A percentile compares a stretch with the other conserved stretches of the same genome.
These are phyloP conservation scores for Erynnis tages DNA, from an alignment of 2,888 invertebrate genomes.

Conservation along the genomic window DNA sequence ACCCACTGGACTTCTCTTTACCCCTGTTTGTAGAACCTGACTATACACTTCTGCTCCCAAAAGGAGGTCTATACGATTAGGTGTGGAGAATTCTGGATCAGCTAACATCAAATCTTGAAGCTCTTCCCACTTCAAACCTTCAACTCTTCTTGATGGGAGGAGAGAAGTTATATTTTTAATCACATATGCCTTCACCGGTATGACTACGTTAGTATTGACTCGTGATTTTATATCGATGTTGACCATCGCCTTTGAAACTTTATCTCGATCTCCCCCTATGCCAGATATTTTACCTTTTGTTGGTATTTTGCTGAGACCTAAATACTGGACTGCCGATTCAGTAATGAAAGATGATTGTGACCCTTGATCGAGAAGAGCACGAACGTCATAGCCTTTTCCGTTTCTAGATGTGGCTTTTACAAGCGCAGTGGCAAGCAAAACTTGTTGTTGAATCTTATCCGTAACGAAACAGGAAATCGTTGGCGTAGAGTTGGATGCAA, in stretches of 20 bases:
- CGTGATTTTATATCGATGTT: neutral
- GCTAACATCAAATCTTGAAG: constrained; percentile 14
- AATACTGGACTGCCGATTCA: constrained; percentile 16
- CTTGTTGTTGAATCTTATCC: neutral
- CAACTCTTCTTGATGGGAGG: constrained; percentile 2
- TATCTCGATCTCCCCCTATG: neutral
- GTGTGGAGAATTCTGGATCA: constrained; percentile 29
- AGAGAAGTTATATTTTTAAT: neutral
- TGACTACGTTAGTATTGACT: too few species aligned
- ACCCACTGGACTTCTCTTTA: too few species aligned
- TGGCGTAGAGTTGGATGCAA: neutral
- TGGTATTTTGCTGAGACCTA: neutral
- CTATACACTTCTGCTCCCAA: constrained; percentile 37
- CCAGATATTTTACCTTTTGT: constrained; percentile 9
- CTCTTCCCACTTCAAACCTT: neutral
- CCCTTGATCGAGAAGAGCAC: constrained; percentile 33
- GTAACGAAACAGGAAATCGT: neutral
- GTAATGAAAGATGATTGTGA: constrained; percentile 36
- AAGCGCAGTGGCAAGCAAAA: constrained; percentile 7
- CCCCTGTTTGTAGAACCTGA: constrained; percentile 25
- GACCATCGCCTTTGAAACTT: neutral
- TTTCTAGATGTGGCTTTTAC: neutral
- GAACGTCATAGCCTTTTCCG: constrained; percentile 4
- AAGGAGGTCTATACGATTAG: constrained; percentile 33
- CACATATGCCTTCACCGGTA: neutral